phyloP scores from a whole-genome alignment of 2,113 vertebrate species.

The Grantiella picta region DNA sequence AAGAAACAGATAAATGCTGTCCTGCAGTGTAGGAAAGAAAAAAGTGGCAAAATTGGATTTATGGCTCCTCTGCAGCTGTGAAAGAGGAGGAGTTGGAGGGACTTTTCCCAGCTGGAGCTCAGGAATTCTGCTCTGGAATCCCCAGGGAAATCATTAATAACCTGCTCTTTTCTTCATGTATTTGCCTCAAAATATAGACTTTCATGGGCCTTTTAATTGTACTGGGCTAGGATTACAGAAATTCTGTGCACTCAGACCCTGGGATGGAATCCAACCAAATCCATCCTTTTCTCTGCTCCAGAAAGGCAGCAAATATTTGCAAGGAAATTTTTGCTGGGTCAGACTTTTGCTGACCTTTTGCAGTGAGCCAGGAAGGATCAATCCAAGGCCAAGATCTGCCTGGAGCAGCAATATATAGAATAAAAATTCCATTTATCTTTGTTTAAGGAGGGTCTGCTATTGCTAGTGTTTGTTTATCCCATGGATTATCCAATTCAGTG shows the following conservation, averaged over 20 bases:
- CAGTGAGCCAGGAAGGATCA: neutral
- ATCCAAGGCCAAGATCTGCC: neutral
- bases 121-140: neutral
- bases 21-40: neutral
- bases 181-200: neutral
- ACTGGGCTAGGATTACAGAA: neutral
- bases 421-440: neutral
- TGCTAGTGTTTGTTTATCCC: conserved; percentile 18
- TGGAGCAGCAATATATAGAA: neutral
- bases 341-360: neutral
- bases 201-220: neutral
- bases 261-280: neutral
- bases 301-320: neutral
- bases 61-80: neutral
- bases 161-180: neutral
- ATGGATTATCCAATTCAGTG: conserved; percentile 50
- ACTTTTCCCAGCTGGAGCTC: neutral
- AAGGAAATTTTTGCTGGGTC: neutral
- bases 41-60: neutral
- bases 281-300: neutral
- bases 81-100: neutral
- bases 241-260: neutral
- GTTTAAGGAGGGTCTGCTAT: neutral
- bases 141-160: neutral
- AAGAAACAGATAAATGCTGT: neutral